A percentile compares a stretch with the other conserved stretches of the same genome.
phyloP scores from a whole-genome alignment of 2,888 invertebrate species.

The Anthoptus insignis region DNA sequence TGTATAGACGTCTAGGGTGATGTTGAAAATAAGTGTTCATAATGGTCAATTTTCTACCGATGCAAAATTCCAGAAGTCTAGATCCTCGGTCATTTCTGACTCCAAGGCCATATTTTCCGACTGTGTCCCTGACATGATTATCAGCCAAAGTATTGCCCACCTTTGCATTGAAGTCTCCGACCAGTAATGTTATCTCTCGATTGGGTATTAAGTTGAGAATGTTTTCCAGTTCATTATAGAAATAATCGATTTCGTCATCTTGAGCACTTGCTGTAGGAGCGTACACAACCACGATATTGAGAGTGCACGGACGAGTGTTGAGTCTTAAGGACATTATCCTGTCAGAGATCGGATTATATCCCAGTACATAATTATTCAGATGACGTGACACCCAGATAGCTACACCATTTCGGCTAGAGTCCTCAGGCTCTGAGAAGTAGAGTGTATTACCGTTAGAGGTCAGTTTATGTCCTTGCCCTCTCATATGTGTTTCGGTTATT shows the following conservation, averaged over 20 bases:
- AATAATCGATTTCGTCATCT: conserved; percentile 34
- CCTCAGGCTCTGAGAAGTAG: conserved; percentile 10
- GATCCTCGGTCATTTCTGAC: conserved; percentile 39
- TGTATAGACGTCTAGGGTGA: conserved; percentile 14
- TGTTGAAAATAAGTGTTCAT: conserved; percentile 43
- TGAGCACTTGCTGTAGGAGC: conserved; percentile 35
- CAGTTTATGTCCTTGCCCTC: conserved; percentile 21
- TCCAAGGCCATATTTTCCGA: conserved; percentile 36
- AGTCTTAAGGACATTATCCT: conserved; percentile 4
- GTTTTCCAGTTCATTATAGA: conserved; percentile 24
- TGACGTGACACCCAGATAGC: not conserved
- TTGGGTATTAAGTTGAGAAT: conserved; percentile 30
- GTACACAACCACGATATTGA: conserved; percentile 43
- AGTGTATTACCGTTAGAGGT: conserved; percentile 32
- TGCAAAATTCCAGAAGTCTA: conserved; percentile 15
- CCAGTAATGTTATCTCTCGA: conserved; percentile 31
- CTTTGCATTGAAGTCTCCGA: conserved; percentile 43
- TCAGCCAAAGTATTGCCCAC: conserved; percentile 15
- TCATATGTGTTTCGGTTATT: conserved; percentile 37
- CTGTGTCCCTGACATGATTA: conserved; percentile 3
- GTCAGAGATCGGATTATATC: conserved; percentile 32
- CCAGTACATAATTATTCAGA: conserved; percentile 13
- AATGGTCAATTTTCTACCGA: conserved; percentile 25
- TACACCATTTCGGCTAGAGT: not conserved
- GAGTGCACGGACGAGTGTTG: not conserved